phyloP scores from a whole-genome alignment of 2,797 vertebrate species.

The Chaetophractus vellerosus region DNA sequence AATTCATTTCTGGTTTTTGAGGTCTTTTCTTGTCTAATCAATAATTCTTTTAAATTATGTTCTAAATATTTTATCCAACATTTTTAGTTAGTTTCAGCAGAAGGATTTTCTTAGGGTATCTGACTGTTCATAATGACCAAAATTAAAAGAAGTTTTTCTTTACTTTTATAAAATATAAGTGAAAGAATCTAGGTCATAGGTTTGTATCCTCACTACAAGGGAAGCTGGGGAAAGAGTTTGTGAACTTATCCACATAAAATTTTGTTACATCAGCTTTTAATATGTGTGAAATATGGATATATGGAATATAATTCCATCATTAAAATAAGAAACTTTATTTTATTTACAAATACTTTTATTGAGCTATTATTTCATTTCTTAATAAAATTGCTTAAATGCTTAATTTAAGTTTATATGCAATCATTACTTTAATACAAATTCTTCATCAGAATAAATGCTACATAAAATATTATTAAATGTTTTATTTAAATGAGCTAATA shows the following conservation, averaged over 20 bases:
- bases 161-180: neutral
- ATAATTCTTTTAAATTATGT: neutral
- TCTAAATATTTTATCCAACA: neutral
- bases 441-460: constrained; percentile 15
- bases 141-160: neutral
- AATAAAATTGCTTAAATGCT: constrained; percentile 36
- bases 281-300: neutral
- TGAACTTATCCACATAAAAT: neutral
- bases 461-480: constrained; percentile 1
- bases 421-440: constrained; percentile 42
- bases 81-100: neutral
- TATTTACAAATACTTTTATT: constrained; percentile 48
- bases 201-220: neutral
- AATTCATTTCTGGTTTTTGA: neutral
- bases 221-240: neutral
- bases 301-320: neutral
- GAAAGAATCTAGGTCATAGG: neutral
- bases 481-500: constrained; percentile 47
- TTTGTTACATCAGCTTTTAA: neutral
- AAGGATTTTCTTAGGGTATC: neutral
- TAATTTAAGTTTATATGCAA: constrained; percentile 36
- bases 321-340: neutral
- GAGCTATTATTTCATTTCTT: neutral
- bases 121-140: neutral
- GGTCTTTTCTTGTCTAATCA: neutral